Percentiles rank a stretch among this genome's conserved stretches.
Conservation (phyloP, 2,113 vertebrate species). For the Rhinoderma darwinii region DNA sequence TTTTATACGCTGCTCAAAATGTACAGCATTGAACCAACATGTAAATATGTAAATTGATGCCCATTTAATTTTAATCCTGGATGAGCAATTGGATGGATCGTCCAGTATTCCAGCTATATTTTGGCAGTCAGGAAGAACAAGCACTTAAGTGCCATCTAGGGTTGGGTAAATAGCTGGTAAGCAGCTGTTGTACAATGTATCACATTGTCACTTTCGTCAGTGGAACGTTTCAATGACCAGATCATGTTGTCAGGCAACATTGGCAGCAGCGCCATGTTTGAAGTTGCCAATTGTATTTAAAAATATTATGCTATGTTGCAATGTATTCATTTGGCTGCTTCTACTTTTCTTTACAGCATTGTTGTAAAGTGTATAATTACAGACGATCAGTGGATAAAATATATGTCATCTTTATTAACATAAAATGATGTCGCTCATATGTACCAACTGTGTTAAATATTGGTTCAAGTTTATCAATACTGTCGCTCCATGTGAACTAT, state of each 20-base stretch:
- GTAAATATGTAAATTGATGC: background rate
- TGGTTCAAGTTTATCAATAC: no score
- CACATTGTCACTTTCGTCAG: background rate
- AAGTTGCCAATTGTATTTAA: background rate
- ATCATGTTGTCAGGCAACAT: background rate
- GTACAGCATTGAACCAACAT: background rate
- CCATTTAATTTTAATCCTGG: constrained; percentile 19
- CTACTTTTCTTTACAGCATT: background rate
- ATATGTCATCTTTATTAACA: background rate
- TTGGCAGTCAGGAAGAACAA: background rate
- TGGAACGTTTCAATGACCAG: background rate
- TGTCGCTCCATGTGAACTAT: no score
- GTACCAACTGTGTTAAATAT: no score
- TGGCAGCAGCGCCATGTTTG: background rate
- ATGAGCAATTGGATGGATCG: background rate
- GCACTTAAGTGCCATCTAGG: background rate
- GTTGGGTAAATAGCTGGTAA: constrained; percentile 1
- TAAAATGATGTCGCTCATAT: background rate
- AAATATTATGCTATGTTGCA: background rate
- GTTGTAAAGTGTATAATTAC: background rate
- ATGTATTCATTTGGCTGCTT: background rate
- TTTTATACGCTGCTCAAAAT: background rate
- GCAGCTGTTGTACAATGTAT: background rate
- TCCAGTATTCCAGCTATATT: background rate
- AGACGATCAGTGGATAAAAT: no score